Conservation (phyloP, 30 jellyfish, hydroid and myxozoan genomes). For the Hydra vulgaris region DNA sequence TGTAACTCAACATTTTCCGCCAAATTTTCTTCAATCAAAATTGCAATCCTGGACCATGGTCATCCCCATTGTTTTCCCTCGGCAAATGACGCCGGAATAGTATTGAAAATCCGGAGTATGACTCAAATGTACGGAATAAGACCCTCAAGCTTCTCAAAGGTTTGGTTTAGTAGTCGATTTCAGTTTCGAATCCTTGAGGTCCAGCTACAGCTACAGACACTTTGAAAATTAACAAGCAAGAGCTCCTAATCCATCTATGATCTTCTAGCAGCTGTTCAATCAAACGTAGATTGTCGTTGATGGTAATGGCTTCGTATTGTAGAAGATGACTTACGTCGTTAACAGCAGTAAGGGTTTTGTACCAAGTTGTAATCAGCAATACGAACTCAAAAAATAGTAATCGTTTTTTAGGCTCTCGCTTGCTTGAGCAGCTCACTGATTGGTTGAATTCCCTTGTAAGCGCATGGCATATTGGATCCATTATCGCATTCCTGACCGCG, state of each 20-base stretch:
- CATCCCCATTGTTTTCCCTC: no score
- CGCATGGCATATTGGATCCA: neutral
- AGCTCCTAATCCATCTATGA: neutral
- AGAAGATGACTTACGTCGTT: neutral
- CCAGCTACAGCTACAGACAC: neutral
- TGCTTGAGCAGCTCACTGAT: neutral
- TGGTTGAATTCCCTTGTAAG: neutral
- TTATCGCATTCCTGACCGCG: neutral
- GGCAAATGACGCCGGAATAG: no score
- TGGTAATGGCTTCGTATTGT: neutral
- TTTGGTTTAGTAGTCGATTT: neutral
- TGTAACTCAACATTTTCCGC: no score
- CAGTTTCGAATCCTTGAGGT: neutral
- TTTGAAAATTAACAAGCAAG: neutral
- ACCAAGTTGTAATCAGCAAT: neutral
- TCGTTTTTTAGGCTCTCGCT: neutral
- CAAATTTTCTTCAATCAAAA: no score
- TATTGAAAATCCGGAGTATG: no score
- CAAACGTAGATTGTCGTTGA: neutral
- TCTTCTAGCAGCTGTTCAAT: neutral
- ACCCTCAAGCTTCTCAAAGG: no score
- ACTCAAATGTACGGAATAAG: no score
- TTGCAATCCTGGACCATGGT: no score
- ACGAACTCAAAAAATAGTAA: neutral
- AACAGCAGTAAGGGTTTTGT: neutral